Percentiles rank a stretch among this genome's conserved stretches.
Evolutionary conservation across 2,888 invertebrate species (phyloP).

Genomic region (Chironomus tentans): DNA sequence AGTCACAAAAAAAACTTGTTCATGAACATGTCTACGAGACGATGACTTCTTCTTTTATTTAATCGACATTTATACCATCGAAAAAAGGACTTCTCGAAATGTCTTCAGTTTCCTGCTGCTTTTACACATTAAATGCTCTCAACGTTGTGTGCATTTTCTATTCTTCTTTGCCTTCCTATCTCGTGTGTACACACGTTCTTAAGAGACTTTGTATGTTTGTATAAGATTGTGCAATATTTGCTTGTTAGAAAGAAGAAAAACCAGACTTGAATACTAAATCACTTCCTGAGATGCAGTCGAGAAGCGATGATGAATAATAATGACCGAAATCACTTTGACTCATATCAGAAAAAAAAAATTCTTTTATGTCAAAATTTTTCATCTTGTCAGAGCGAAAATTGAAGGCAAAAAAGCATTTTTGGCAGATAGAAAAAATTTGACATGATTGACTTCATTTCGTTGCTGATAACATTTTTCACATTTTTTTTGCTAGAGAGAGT

Average conservation of each 20-base stretch:
- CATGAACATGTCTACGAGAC: too few relatives aligned
- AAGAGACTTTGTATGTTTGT: too few relatives aligned
- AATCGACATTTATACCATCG: too few relatives aligned
- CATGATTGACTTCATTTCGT: background rate
- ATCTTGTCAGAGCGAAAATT: background rate
- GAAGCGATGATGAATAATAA: background rate
- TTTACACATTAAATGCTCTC: background rate
- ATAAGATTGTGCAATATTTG: too few relatives aligned
- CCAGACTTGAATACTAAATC: background rate
- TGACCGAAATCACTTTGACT: background rate
- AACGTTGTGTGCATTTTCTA: background rate
- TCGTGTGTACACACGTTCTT: too few relatives aligned
- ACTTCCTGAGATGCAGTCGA: background rate
- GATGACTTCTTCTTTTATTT: too few relatives aligned
- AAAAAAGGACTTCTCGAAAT: too few relatives aligned
- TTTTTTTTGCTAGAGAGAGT: background rate
- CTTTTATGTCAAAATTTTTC: background rate
- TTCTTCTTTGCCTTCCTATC: background rate
- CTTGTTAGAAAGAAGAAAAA: background rate
- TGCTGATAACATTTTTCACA: background rate
- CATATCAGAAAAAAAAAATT: background rate
- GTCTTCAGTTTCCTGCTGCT: too few relatives aligned
- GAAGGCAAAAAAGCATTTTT: too few relatives aligned
- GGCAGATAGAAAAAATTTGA: background rate
- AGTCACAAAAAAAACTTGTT: background rate